Conservation (phyloP, 2,888 invertebrate genomes). For the Eupithecia insigniata region DNA sequence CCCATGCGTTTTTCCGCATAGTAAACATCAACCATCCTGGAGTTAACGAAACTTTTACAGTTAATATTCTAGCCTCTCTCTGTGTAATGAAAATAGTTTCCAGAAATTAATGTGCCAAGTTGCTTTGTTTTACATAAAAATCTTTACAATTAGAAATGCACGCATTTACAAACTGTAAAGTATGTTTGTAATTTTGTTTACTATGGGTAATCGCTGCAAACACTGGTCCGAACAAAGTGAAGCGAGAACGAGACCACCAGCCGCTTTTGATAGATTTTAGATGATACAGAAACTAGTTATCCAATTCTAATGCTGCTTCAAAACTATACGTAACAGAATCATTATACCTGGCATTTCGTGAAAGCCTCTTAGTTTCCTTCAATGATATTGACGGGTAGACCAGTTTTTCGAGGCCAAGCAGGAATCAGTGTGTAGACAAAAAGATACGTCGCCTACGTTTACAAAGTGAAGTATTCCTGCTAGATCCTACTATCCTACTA, state of each 20-base stretch:
- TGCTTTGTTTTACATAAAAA: not conserved
- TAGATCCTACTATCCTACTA: too few relatives aligned
- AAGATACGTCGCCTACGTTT: not conserved
- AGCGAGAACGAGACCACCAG: too few relatives aligned
- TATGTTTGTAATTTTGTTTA: not conserved
- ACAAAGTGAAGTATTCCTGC: not conserved
- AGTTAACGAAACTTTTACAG: constrained; percentile 20
- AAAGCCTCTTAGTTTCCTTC: not conserved
- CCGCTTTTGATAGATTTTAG: not conserved
- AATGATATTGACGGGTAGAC: not conserved
- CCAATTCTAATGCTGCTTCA: not conserved
- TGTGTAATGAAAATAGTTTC: constrained; percentile 26
- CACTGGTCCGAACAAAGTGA: too few relatives aligned
- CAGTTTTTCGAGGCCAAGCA: not conserved
- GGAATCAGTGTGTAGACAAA: not conserved
- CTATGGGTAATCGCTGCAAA: too few relatives aligned
- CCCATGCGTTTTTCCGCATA: constrained; percentile 12
- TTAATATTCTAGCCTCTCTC: constrained; percentile 14
- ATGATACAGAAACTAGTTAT: not conserved
- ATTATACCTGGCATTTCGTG: not conserved
- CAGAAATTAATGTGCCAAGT: not conserved
- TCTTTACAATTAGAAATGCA: too few relatives aligned
- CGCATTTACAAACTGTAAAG: not conserved
- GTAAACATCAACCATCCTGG: constrained; percentile 15
- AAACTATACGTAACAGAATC: not conserved